Evolutionary conservation across 2,888 invertebrate species (phyloP).

Genomic region (Leptinotarsa haldemani): DNA sequence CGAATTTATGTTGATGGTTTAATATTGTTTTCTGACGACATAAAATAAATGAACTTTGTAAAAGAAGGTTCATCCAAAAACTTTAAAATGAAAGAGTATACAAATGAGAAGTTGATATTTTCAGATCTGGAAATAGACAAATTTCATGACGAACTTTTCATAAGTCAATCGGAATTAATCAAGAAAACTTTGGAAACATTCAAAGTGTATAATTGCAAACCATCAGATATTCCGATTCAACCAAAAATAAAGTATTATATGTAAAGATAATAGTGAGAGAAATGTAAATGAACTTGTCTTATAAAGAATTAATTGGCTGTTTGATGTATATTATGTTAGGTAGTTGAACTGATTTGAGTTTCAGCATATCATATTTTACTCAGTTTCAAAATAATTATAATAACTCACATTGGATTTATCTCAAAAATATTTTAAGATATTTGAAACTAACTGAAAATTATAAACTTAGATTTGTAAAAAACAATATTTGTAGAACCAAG

Average conservation of each 20-base stretch:
- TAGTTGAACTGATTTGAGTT: conserved; percentile 35
- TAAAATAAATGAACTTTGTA: neutral
- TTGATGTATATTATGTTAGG: conserved; percentile 40
- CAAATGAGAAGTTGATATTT: too few species aligned
- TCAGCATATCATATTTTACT: too few species aligned
- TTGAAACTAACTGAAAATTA: neutral
- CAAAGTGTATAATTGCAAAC: neutral
- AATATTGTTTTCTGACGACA: conserved; percentile 28
- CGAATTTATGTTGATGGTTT: conserved; percentile 37
- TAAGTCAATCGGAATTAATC: too few species aligned
- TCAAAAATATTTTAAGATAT: neutral
- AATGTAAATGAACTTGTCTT: conserved; percentile 15
- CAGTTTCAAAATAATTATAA: too few species aligned
- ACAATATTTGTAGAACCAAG: conserved; percentile 28
- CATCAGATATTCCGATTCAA: conserved; percentile 9
- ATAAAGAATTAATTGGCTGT: conserved; percentile 42
- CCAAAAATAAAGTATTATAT: conserved; percentile 11
- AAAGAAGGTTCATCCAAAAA: neutral
- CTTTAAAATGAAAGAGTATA: conserved; percentile 11
- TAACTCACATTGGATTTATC: conserved; percentile 32
- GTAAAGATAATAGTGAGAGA: neutral
- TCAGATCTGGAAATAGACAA: too few species aligned
- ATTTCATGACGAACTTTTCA: too few species aligned
- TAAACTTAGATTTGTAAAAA: conserved; percentile 34
- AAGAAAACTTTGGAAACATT: neutral